Evolutionary conservation across 1,140 invertebrate species (phyloP).

Genomic region (Globodera rostochiensis): DNA sequence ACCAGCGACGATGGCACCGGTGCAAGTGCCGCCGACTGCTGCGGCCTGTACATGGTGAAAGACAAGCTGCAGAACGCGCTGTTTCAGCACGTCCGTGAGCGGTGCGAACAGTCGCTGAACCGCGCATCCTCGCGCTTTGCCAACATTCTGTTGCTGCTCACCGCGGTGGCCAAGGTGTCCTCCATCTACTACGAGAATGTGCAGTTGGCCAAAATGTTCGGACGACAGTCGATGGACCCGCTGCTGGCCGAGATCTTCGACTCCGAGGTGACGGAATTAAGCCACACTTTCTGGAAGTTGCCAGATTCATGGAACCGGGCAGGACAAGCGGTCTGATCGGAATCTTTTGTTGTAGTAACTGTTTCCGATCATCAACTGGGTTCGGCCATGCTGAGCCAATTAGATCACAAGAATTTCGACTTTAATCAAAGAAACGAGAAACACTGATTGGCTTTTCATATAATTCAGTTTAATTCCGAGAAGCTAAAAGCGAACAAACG

Average conservation of each 20-base stretch:
- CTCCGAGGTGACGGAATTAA: background rate
- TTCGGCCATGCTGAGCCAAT: too few relatives aligned
- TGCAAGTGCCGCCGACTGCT: constrained; percentile 5
- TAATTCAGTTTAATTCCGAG: too few relatives aligned
- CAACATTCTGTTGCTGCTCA: constrained; percentile 47
- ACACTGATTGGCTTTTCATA: too few relatives aligned
- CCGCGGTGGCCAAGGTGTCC: constrained; percentile 53
- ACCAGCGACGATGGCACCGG: background rate
- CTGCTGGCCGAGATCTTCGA: constrained; percentile 46
- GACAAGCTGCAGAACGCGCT: constrained; percentile 49
- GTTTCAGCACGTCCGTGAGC: constrained; percentile 54
- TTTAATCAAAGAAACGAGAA: too few relatives aligned
- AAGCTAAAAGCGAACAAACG: too few relatives aligned
- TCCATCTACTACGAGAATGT: constrained; percentile 52
- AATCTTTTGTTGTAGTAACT: too few relatives aligned
- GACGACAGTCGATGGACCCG: constrained; percentile 50
- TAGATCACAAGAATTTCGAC: too few relatives aligned
- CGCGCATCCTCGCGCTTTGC: constrained; percentile 50
- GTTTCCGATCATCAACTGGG: too few relatives aligned
- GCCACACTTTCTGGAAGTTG: background rate
- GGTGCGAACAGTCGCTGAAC: constrained; percentile 41
- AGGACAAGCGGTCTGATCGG: background rate
- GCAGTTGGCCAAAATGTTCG: constrained; percentile 54
- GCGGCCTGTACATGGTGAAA: constrained; percentile 31
- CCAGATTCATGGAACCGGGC: background rate